Percentiles rank a stretch among this genome's conserved stretches.
Evolutionary conservation across 2,113 vertebrate genomes (phyloP).

Genomic region (Turnix velox): DNA sequence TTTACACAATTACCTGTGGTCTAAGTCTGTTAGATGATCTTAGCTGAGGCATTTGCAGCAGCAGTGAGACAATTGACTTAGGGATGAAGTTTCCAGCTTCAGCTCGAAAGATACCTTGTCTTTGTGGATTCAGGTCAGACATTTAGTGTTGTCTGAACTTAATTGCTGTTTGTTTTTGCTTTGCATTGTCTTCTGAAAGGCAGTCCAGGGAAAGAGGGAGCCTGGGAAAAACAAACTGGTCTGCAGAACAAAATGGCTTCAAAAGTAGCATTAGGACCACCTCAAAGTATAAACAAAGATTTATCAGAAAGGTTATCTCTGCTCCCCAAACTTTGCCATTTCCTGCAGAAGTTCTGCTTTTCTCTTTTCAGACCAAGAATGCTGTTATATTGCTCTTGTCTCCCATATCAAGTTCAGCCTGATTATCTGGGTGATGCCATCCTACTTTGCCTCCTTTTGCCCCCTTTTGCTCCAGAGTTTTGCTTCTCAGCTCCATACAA

Average conservation of each 20-base stretch:
- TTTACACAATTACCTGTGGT: slow-evolving; percentile 2
- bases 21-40: slow-evolving; percentile 1
- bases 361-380: background rate
- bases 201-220: background rate
- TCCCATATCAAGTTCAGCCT: background rate
- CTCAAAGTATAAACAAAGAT: slow-evolving; percentile 23
- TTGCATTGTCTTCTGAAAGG: slow-evolving; percentile 27
- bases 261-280: slow-evolving; percentile 38
- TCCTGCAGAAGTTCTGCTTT: background rate
- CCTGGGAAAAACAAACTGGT: slow-evolving; percentile 58
- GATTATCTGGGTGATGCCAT: accelerated
- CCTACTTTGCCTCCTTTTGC: background rate
- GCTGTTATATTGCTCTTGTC: background rate
- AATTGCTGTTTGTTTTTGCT: slow-evolving; percentile 59
- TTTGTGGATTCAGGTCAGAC: slow-evolving; percentile 64
- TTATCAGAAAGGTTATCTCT: background rate
- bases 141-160: slow-evolving; percentile 46
- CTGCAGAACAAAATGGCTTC: slow-evolving; percentile 23
- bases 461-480: background rate
- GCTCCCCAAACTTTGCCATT: background rate
- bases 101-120: slow-evolving; percentile 20
- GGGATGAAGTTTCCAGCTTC: slow-evolving; percentile 47
- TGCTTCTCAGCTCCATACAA: background rate
- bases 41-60: background rate
- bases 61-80: background rate